Percentiles rank a stretch among this genome's conserved stretches.
Conservation (phyloP, 2,797 vertebrate species). For the Hemitrygon akajei region DNA sequence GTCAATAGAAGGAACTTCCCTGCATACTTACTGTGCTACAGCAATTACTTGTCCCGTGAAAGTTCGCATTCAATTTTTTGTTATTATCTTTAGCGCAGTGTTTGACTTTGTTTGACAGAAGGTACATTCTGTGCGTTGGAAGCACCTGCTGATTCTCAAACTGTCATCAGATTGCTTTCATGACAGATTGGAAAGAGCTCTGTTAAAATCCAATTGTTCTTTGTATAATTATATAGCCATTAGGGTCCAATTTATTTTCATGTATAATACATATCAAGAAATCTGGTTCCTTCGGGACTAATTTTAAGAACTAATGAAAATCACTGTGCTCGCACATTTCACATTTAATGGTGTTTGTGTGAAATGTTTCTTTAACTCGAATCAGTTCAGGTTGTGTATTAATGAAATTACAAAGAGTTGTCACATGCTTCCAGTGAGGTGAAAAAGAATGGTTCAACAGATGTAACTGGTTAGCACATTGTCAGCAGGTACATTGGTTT, state of each 20-base stretch:
- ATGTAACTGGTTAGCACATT: neutral
- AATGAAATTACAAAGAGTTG: neutral
- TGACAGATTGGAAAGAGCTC: neutral
- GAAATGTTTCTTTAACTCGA: neutral
- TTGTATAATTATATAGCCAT: too few species aligned
- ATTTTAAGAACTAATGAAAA: conserved; percentile 5
- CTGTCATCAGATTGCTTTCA: neutral
- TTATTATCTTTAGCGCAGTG: neutral
- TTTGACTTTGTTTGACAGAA: neutral
- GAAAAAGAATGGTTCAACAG: neutral
- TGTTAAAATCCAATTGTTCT: conserved; percentile 11
- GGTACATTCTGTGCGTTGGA: neutral
- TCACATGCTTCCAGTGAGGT: neutral
- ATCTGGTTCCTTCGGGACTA: neutral
- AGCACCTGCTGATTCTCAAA: neutral
- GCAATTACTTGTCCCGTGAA: neutral
- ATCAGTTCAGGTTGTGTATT: neutral
- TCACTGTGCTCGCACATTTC: neutral
- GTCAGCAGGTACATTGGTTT: neutral
- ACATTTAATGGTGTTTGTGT: neutral
- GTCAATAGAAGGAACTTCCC: neutral
- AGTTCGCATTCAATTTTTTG: neutral
- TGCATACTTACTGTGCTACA: neutral
- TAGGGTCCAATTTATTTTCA: neutral
- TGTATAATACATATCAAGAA: neutral